These are phyloP conservation scores for Leptinotarsa lineolata DNA, from an alignment of 1,140 invertebrate genomes.

Conservation along the genomic window DNA sequence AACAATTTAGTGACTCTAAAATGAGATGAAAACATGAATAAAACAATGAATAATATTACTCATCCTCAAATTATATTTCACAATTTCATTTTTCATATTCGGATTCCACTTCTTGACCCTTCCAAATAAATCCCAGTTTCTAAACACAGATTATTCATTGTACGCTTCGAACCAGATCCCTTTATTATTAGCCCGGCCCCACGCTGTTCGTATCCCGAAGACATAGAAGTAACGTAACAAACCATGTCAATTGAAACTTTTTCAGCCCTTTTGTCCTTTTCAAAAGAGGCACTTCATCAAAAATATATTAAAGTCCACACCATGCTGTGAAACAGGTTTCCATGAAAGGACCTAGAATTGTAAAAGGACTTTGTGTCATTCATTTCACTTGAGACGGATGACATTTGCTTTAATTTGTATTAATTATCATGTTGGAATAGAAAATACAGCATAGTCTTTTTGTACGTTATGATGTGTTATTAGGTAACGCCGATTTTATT, in stretches of 20 bases:
- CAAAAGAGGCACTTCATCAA: constrained; percentile 3
- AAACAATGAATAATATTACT: too few relatives aligned
- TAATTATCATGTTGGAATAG: neutral
- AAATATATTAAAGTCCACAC: neutral
- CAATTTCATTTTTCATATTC: too few relatives aligned
- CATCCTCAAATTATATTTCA: too few relatives aligned
- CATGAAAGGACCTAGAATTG: neutral
- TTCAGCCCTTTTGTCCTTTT: neutral
- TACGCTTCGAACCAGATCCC: too few relatives aligned
- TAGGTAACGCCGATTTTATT: too few relatives aligned
- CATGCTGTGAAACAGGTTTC: neutral
- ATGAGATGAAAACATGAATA: too few relatives aligned
- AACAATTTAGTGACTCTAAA: too few relatives aligned
- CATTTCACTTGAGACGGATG: neutral
- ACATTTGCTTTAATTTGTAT: neutral
- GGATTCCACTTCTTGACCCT: too few relatives aligned
- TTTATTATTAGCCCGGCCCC: neutral
- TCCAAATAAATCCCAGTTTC: too few relatives aligned
- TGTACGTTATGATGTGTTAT: too few relatives aligned
- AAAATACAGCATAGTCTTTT: too few relatives aligned
- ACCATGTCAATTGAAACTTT: neutral
- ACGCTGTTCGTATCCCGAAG: neutral
- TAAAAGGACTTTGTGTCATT: neutral
- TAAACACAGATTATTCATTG: too few relatives aligned
- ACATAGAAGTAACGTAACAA: neutral